Conservation (phyloP, 2,888 invertebrate genomes). For the Amblyteles armatorius region DNA sequence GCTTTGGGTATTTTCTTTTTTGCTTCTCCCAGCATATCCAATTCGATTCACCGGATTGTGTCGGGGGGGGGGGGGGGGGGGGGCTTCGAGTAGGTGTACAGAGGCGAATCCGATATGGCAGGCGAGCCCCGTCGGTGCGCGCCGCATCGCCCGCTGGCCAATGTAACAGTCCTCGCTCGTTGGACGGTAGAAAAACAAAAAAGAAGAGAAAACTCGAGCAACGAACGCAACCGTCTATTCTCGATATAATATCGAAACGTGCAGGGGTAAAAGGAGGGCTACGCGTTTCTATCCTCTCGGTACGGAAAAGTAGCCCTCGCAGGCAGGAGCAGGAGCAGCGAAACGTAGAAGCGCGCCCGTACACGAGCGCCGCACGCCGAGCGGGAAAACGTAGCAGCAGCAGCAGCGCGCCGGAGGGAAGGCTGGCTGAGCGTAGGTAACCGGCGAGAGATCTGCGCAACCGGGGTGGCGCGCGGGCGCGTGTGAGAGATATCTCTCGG, state of each 20-base stretch:
- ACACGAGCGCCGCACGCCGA: constrained; percentile 50
- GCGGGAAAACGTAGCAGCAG: constrained; percentile 59
- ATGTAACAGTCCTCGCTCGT: constrained; percentile 2
- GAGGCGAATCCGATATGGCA: constrained; percentile 7
- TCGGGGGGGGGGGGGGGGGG: background rate
- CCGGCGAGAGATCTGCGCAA: constrained; percentile 54
- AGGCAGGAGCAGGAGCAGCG: constrained; percentile 4
- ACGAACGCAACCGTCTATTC: constrained; percentile 11
- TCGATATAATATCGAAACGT: constrained; percentile 9
- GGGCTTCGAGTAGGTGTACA: background rate
- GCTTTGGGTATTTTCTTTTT: constrained; percentile 2
- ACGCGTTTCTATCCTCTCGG: background rate
- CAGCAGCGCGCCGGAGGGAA: constrained; percentile 50
- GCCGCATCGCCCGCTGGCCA: background rate
- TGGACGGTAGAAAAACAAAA: background rate
- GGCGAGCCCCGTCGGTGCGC: constrained; percentile 17
- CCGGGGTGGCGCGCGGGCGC: constrained; percentile 56
- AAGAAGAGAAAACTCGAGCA: constrained; percentile 4
- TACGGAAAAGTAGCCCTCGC: constrained; percentile 6
- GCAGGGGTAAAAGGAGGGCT: background rate
- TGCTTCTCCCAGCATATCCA: constrained; percentile 2
- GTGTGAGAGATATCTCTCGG: constrained; percentile 11
- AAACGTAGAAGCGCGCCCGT: constrained; percentile 25
- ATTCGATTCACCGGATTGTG: constrained; percentile 28
- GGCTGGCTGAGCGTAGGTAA: constrained; percentile 58